Evolutionary conservation across 2,888 invertebrate species (phyloP).

Genomic region (Sarcophaga rosellei): DNA sequence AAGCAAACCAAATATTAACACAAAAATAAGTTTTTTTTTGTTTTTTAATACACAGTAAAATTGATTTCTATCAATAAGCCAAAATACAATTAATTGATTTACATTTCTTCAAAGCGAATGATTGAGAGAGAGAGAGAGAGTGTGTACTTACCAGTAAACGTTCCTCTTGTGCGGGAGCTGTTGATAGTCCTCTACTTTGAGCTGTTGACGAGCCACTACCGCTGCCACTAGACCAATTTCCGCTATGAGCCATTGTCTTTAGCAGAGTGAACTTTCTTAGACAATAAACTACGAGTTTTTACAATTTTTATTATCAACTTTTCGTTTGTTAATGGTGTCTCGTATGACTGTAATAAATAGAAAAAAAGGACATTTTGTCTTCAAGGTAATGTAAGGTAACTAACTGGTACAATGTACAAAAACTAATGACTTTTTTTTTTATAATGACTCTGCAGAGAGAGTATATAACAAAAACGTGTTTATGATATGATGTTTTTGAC

Average conservation of each 20-base stretch:
- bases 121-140: neutral
- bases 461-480: conserved; percentile 21
- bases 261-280: neutral
- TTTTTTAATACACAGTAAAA: neutral
- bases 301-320: conserved; percentile 15
- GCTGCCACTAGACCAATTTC: conserved; percentile 79
- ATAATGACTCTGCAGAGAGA: neutral
- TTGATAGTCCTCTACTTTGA: conserved; percentile 75
- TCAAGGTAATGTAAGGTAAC: conserved; percentile 25
- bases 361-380: conserved; percentile 11
- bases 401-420: neutral
- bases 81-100: conserved; percentile 10
- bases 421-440: neutral
- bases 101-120: neutral
- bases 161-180: conserved; percentile 77
- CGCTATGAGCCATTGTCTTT: conserved; percentile 69
- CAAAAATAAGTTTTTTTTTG: too few relatives aligned
- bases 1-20: neutral
- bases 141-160: conserved; percentile 78
- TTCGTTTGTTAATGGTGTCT: conserved; percentile 1
- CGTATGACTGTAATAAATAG: conserved; percentile 34
- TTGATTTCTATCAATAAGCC: conserved; percentile 36
- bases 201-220: conserved; percentile 73
- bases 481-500: conserved; percentile 8
- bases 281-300: neutral